Percentiles rank a stretch among this genome's conserved stretches.
phyloP scores from a whole-genome alignment of 2,797 vertebrate genomes.

The Poecilia gillii region DNA sequence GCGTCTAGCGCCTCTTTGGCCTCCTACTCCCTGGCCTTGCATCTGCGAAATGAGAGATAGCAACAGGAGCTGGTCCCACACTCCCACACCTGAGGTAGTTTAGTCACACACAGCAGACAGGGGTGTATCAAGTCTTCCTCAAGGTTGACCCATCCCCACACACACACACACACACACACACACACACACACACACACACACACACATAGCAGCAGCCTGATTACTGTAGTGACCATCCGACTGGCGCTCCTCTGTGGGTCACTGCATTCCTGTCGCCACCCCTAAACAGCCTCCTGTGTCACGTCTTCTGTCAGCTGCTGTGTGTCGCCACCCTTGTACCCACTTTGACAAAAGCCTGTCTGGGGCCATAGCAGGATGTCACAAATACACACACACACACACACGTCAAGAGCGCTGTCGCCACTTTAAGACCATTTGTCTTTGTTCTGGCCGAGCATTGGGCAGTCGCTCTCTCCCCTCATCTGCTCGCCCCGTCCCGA shows the following conservation, averaged over 20 bases:
- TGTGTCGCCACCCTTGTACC: slow-evolving; percentile 71
- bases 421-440: slow-evolving; percentile 74
- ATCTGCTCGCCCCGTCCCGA: neutral
- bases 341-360: slow-evolving; percentile 74
- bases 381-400: slow-evolving; percentile 31
- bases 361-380: slow-evolving; percentile 60
- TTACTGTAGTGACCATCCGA: slow-evolving; percentile 38
- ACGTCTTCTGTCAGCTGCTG: slow-evolving; percentile 80
- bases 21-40: slow-evolving; percentile 55
- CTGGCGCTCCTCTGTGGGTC: slow-evolving; percentile 61
- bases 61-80: slow-evolving; percentile 14
- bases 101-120: slow-evolving; percentile 20
- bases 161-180: neutral
- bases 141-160: slow-evolving; percentile 2
- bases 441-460: slow-evolving; percentile 49
- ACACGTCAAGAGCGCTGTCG: slow-evolving; percentile 41
- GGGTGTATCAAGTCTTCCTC: neutral
- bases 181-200: neutral
- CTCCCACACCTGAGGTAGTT: slow-evolving; percentile 52
- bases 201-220: slow-evolving; percentile 30
- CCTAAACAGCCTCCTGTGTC: slow-evolving; percentile 79
- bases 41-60: slow-evolving; percentile 67
- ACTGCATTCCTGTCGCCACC: slow-evolving; percentile 75
- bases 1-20: slow-evolving; percentile 2
- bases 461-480: slow-evolving; percentile 27